Evolutionary conservation across 2,113 vertebrate species (phyloP).

Genomic region (Stegostoma tigrinum): DNA sequence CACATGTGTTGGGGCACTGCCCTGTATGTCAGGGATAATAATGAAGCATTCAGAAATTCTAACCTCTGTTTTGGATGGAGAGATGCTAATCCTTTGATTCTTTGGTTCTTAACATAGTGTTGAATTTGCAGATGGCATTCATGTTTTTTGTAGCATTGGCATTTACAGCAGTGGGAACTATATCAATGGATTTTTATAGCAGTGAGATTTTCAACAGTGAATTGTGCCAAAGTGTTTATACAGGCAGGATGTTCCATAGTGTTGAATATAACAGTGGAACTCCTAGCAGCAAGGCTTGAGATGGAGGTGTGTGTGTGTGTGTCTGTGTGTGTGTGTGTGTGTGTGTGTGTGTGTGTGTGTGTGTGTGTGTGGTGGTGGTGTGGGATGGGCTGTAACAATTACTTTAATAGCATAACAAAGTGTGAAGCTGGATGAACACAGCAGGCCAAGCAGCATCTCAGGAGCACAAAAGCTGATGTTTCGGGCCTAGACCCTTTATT

Average conservation of each 20-base stretch:
- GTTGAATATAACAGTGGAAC: background rate
- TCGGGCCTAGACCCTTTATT: too few relatives aligned
- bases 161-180: background rate
- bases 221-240: background rate
- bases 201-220: background rate
- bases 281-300: background rate
- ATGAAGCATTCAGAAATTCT: constrained; percentile 14
- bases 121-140: constrained; percentile 5
- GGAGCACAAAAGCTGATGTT: too few relatives aligned
- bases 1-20: constrained; percentile 4
- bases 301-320: too few relatives aligned
- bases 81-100: constrained; percentile 15
- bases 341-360: too few relatives aligned
- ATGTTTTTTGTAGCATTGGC: background rate
- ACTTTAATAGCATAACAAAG: background rate
- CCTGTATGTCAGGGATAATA: background rate
- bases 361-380: too few relatives aligned
- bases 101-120: background rate
- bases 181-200: background rate
- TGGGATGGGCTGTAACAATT: too few relatives aligned
- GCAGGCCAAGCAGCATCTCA: too few relatives aligned
- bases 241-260: background rate
- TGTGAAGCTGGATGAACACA: too few relatives aligned
- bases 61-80: constrained; percentile 15
- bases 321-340: too few relatives aligned